These are phyloP conservation scores for Eurypyga helias DNA, from an alignment of 2,113 vertebrate genomes.

Conservation along the genomic window DNA sequence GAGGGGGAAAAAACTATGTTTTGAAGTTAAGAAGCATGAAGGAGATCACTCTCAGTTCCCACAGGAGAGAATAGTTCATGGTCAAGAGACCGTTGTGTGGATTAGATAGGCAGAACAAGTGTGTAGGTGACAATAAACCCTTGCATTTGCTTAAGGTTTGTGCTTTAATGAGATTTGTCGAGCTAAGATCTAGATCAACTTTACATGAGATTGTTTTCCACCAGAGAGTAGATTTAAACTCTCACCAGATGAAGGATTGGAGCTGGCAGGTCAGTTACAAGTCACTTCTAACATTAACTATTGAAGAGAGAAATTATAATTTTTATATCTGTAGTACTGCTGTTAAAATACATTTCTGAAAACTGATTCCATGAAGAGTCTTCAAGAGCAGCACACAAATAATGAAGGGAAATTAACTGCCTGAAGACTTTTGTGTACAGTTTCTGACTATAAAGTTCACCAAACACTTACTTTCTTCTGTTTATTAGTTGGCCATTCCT, in stretches of 20 bases:
- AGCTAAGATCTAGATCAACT: neutral
- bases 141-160: neutral
- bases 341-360: constrained; percentile 12
- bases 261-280: neutral
- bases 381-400: neutral
- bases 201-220: neutral
- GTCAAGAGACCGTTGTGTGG: neutral
- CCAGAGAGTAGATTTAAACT: neutral
- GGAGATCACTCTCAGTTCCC: neutral
- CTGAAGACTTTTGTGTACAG: neutral
- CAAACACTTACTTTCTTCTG: constrained; percentile 36
- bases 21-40: neutral
- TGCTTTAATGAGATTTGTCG: constrained; percentile 6
- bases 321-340: neutral
- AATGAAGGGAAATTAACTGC: constrained; percentile 2
- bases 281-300: neutral
- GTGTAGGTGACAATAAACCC: neutral
- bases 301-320: neutral
- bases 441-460: constrained; percentile 34
- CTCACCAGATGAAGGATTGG: neutral
- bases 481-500: constrained; percentile 21
- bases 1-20: neutral
- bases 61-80: neutral
- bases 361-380: neutral
- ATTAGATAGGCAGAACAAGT: neutral